These are phyloP conservation scores for Thomomys bottae DNA, from an alignment of 2,113 vertebrate genomes.

Conservation along the genomic window DNA sequence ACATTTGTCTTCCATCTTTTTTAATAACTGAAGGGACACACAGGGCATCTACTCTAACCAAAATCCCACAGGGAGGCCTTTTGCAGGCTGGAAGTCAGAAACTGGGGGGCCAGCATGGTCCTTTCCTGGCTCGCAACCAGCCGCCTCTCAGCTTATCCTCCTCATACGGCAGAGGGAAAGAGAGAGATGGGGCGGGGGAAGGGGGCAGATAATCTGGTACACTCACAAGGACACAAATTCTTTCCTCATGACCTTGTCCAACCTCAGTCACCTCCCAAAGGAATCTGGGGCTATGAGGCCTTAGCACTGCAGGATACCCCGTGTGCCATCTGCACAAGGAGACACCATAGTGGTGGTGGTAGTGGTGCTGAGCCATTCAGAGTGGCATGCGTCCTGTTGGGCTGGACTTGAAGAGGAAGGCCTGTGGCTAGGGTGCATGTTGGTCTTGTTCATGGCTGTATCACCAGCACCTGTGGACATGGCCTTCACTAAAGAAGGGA, in stretches of 20 bases:
- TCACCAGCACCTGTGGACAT: neutral
- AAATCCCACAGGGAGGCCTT: neutral
- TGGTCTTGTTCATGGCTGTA: neutral
- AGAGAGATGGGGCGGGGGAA: neutral
- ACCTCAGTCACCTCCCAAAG: too few relatives aligned
- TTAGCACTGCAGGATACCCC: too few relatives aligned
- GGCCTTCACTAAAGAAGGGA: accelerated
- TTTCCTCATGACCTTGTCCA: neutral
- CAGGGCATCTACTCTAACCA: neutral
- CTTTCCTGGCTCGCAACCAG: too few relatives aligned
- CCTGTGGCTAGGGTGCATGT: accelerated
- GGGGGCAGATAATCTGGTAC: neutral
- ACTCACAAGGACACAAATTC: neutral
- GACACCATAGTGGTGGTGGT: too few relatives aligned
- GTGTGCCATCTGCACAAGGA: neutral
- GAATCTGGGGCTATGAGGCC: too few relatives aligned
- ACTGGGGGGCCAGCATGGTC: neutral
- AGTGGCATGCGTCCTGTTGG: neutral
- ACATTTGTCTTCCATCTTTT: neutral
- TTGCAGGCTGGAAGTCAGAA: too few relatives aligned
- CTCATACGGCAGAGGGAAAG: neutral
- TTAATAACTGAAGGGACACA: accelerated
- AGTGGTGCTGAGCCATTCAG: neutral
- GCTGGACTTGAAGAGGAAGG: accelerated
- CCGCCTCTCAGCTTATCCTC: neutral